Conservation (phyloP, 1,140 invertebrate genomes). For the Trissolcus basalis region DNA sequence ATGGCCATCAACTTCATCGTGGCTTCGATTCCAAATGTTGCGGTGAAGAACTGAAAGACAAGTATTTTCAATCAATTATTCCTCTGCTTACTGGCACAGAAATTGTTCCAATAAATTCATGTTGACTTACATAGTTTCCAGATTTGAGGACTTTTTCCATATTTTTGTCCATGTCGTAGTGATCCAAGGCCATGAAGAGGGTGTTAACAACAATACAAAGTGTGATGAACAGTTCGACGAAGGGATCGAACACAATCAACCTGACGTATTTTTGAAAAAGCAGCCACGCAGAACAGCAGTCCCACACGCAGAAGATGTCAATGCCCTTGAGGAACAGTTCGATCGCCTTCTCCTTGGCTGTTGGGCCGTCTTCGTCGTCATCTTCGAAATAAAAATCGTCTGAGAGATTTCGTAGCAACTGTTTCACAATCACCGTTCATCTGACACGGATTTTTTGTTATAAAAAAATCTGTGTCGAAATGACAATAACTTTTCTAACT, state of each 20-base stretch:
- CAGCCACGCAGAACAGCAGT: conserved; percentile 94
- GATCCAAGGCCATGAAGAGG: conserved; percentile 97
- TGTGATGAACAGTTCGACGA: conserved; percentile 98
- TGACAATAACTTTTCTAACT: too few relatives aligned
- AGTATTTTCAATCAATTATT: not conserved
- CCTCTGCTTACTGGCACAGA: too few relatives aligned
- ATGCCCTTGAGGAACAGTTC: conserved; percentile 86
- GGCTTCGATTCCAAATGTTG: conserved; percentile 98
- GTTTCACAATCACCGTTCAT: too few relatives aligned
- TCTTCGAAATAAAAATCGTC: conserved; percentile 76
- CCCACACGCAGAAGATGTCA: conserved; percentile 97
- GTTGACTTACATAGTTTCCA: conserved; percentile 94
- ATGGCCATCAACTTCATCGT: conserved; percentile 96
- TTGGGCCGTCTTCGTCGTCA: conserved; percentile 92
- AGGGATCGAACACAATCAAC: conserved; percentile 96
- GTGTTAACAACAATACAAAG: conserved; percentile 99
- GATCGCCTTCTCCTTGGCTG: conserved; percentile 89
- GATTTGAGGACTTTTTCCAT: conserved; percentile 90
- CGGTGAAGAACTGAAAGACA: conserved; percentile 93
- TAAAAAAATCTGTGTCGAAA: not conserved
- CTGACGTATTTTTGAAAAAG: conserved; percentile 93
- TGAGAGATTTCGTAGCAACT: conserved; percentile 24
- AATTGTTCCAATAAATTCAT: not conserved
- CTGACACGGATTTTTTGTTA: not conserved
- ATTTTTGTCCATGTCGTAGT: conserved; percentile 93